Evolutionary conservation across 2,797 vertebrate species (phyloP), one percentile per base, ranked within the genome.

Genomic region (Argentina silus): DNA sequence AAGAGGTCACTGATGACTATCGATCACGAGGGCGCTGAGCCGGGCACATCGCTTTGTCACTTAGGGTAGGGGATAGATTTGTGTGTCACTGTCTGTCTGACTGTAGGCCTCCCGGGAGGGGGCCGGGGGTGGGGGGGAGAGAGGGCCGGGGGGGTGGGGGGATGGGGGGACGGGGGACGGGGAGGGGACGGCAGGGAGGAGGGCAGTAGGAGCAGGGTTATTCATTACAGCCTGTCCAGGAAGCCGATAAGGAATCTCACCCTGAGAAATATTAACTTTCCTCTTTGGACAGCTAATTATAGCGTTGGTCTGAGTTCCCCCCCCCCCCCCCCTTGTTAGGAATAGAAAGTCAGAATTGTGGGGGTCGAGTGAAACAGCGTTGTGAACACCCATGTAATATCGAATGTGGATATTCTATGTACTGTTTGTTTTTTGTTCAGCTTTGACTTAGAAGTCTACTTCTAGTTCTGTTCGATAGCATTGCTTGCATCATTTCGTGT

Each of bases 1-100:
- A 87, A 74, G 80, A 89, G 88, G 90, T 93, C 90, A 91, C 83
- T 93, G 91, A 93, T 94, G 90, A 92, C 85, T 93, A 94, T 94
- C 90, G 93, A 94, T 93, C 86, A 82, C 42, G 60, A 36, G 75
- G 68, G 57, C 21, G 69, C 62, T 57, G 56, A 78, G 87, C 74
- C 83, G 77, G 89, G 74, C 79, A 17, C 79, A 79, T 75, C 56
- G 65, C 77, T 88, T 85, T 86, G 79, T 90, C 89, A 90, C 82
- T 80, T 75, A 47, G 81, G 70, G 86, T 84, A 67, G 67, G 81
- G 83, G 83, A 91, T 91, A 88, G 90, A 93, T 92, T 92, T 87
- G 88, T 90, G 80, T 87, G 87, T 92, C 87, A 90, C 85, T 89
- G 87, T 91, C 83, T 91, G 90, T 88, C 86, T 88, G 87, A 91